phyloP scores from a whole-genome alignment of 2,888 invertebrate genomes.

The Drosophila neutralis region DNA sequence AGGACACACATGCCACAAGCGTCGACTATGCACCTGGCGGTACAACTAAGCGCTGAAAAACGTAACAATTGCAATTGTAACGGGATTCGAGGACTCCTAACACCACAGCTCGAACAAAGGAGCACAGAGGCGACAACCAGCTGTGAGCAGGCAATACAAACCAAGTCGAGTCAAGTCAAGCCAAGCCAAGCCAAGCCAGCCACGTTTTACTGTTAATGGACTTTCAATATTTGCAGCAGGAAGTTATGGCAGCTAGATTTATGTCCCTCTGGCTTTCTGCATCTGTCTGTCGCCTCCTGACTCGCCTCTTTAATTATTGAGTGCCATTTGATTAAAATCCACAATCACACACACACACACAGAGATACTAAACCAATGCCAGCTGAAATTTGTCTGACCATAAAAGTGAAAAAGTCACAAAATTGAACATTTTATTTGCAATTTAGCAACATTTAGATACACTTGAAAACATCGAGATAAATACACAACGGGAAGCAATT shows the following conservation, averaged over 20 bases:
- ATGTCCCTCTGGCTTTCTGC: slow-evolving; percentile 52
- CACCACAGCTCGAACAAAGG: slow-evolving; percentile 31
- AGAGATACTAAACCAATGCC: slow-evolving; percentile 27
- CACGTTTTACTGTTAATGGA: slow-evolving; percentile 79
- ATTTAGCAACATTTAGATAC: slow-evolving; percentile 1
- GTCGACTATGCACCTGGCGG: slow-evolving; percentile 40
- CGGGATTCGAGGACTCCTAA: slow-evolving; percentile 21
- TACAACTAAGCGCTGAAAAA: slow-evolving; percentile 29
- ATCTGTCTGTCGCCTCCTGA: slow-evolving; percentile 31
- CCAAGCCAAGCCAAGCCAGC: slow-evolving; percentile 2
- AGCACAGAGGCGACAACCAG: neutral
- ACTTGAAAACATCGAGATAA: neutral
- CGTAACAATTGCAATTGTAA: slow-evolving; percentile 37
- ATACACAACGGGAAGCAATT: neutral
- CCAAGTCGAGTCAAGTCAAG: neutral
- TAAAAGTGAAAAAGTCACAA: slow-evolving; percentile 49
- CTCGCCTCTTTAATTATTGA: slow-evolving; percentile 68
- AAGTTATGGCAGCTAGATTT: slow-evolving; percentile 78
- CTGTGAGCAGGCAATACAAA: slow-evolving; percentile 7
- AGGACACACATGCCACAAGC: slow-evolving; percentile 68
- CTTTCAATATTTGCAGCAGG: slow-evolving; percentile 75
- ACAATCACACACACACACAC: slow-evolving; percentile 14
- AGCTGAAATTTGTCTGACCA: slow-evolving; percentile 52
- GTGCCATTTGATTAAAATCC: slow-evolving; percentile 63
- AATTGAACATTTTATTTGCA: neutral